These are phyloP conservation scores for Polypterus senegalus DNA, from an alignment of 2,113 vertebrate genomes.

Conservation along the genomic window DNA sequence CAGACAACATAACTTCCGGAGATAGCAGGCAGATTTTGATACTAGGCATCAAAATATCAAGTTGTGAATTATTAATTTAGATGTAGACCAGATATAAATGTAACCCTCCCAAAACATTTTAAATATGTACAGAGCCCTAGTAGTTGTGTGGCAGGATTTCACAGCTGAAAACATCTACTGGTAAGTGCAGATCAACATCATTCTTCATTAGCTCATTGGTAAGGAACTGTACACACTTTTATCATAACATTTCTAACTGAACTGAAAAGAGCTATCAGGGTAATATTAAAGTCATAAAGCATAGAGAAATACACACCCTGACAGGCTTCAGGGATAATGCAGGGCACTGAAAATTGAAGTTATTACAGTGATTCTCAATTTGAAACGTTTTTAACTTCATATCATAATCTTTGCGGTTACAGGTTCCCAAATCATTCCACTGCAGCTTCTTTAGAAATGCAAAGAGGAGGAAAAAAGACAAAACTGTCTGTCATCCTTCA, in stretches of 20 bases:
- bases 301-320: neutral
- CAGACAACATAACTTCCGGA: too few relatives aligned
- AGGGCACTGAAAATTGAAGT: neutral
- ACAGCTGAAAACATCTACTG: neutral
- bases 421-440: neutral
- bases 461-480: too few relatives aligned
- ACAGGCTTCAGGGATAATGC: neutral
- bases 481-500: too few relatives aligned
- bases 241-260: neutral
- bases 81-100: too few relatives aligned
- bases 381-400: constrained; percentile 4
- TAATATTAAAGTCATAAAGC: neutral
- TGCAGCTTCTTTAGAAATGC: neutral
- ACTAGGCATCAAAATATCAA: too few relatives aligned
- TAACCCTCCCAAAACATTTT: too few relatives aligned
- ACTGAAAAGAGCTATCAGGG: neutral
- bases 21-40: too few relatives aligned
- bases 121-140: too few relatives aligned
- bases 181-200: neutral
- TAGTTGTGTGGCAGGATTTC: constrained; percentile 1
- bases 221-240: neutral
- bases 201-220: neutral
- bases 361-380: constrained; percentile 4
- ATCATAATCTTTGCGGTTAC: neutral
- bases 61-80: too few relatives aligned